Evolutionary conservation across 2,888 invertebrate genomes (phyloP), one percentile per base, ranked within the genome.

Genomic region (Drosophila emarginata): DNA sequence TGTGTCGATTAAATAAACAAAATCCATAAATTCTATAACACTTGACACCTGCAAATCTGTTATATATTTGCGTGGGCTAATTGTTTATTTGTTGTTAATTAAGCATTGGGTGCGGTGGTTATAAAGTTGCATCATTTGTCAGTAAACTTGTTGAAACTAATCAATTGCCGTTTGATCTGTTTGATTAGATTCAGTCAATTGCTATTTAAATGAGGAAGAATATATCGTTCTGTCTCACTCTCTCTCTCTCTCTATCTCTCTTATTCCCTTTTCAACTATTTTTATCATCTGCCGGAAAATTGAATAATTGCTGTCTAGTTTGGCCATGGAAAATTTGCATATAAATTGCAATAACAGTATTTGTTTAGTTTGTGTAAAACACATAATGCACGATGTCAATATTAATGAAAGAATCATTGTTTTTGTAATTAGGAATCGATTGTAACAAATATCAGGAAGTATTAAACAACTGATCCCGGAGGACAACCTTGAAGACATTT

Each of bases 191-290:
- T 36, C 61, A 72, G 37, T 39, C 6, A 26, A 60, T 54, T 88
- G 67, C 64, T 81, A 87, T 87, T 82, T 66, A 65, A 89, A 89
- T 87, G 82, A 87, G 89, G 82, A 88, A 82, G 68, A 71, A 5
- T 18, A 9, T 54, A 18, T 18, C 65, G 67, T 71, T 70, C 37
- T 63, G 61, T 64, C 36, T 53, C 53, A 56, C 15, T 45, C 53
- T 69, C 51, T 63, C 67, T 60, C 72, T 77, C 67, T 67, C 72
- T 52, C 61, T 61, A 58, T 36, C 50, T 59, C 66, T 82, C 50
- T 61, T 12, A 40, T 18, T 45, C 21, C 45, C 54, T 61, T 14
- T 23, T 6, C n/a, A 12, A 52, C 62, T 74, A 50, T 64, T 45
- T 51, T 23, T 62, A 63, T 70, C 57, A 58, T 67, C 69, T 83